phyloP scores from a whole-genome alignment of 2,888 invertebrate genomes.

The Melinaea menophilus region DNA sequence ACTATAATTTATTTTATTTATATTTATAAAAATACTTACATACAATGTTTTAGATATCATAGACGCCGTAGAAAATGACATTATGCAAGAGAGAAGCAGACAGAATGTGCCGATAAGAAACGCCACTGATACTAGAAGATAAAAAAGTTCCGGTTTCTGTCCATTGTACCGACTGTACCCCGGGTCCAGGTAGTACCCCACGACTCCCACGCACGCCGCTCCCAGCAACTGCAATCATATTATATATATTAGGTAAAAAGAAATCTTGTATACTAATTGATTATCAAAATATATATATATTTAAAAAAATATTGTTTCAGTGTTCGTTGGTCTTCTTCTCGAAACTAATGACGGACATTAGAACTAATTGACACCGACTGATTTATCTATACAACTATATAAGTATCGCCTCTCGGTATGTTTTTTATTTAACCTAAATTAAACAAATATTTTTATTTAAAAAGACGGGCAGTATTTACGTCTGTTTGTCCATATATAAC shows the following conservation, averaged over 20 bases:
- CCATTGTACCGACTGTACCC: conserved; percentile 48
- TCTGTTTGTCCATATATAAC: no score
- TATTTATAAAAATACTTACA: conserved; percentile 74
- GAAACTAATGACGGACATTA: no score
- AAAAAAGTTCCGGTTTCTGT: conserved; percentile 81
- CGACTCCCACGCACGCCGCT: conserved; percentile 84
- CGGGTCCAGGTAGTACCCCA: conserved; percentile 76
- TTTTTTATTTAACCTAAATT: no score
- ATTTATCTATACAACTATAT: no score
- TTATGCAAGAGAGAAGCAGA: conserved; percentile 84
- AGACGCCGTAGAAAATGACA: conserved; percentile 88
- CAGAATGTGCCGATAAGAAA: conserved; percentile 89
- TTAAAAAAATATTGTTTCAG: no score
- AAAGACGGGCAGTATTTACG: no score
- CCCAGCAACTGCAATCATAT: conserved; percentile 81
- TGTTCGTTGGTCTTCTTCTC: no score
- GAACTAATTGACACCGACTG: no score
- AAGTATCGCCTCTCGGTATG: no score
- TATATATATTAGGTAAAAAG: background rate
- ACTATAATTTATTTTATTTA: background rate
- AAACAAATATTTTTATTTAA: no score
- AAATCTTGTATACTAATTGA: no score
- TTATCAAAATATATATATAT: no score
- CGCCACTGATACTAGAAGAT: conserved; percentile 84
- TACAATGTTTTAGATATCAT: conserved; percentile 89